phyloP scores from a whole-genome alignment of 2,113 vertebrate species.

The Tragelaphus imberbis region DNA sequence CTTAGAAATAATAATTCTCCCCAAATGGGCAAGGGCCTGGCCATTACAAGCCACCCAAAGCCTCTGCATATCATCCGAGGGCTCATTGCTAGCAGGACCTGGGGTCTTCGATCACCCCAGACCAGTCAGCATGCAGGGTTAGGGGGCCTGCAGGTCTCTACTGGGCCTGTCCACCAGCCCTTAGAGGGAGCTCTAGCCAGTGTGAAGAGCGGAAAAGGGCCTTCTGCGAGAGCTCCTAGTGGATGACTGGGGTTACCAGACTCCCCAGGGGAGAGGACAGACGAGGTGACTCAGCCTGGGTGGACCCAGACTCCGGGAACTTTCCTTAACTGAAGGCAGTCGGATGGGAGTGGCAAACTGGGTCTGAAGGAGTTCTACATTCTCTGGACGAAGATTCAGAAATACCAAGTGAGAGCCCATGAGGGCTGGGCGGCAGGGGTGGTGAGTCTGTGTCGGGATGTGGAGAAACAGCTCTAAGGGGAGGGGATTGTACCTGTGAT shows the following conservation, averaged over 20 bases:
- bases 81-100: not conserved
- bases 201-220: not conserved
- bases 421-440: fast-evolving
- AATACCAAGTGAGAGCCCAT: slow-evolving; percentile 77
- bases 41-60: not conserved
- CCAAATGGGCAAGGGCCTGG: not conserved
- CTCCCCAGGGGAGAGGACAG: not conserved
- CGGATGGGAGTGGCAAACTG: slow-evolving; percentile 83
- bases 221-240: fast-evolving
- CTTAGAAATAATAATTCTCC: not conserved
- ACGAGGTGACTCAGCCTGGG: fast-evolving
- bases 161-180: not conserved
- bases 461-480: not conserved
- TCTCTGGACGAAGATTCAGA: slow-evolving; percentile 85
- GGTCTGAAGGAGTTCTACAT: slow-evolving; percentile 85
- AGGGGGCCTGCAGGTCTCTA: not conserved
- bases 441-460: fast-evolving
- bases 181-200: not conserved
- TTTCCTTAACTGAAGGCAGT: slow-evolving; percentile 74
- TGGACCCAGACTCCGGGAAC: not conserved
- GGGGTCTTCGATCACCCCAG: not conserved
- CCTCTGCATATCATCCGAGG: fast-evolving
- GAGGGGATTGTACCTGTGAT: fast-evolving
- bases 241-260: fast-evolving
- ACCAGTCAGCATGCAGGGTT: not conserved